These are phyloP conservation scores for Ictidomys tridecemlineatus DNA, from an alignment of 2,113 vertebrate genomes.

Conservation along the genomic window DNA sequence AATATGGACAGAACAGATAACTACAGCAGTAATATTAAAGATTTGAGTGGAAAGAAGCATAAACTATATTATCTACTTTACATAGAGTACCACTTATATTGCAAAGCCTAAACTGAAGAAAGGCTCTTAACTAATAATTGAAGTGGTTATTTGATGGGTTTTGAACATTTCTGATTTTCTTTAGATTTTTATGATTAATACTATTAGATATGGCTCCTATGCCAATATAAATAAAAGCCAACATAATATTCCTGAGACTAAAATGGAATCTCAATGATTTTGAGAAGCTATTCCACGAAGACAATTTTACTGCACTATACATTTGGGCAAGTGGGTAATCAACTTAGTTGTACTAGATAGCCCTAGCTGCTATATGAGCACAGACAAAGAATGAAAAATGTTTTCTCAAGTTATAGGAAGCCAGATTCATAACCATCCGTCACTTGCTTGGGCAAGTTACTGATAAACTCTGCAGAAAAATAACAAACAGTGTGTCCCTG, in stretches of 20 bases:
- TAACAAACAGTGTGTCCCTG: constrained; percentile 88
- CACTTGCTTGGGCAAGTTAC: constrained; percentile 89
- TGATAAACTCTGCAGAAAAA: constrained; percentile 91
- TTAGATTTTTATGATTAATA: constrained; percentile 67
- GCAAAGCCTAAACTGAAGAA: not conserved
- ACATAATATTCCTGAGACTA: constrained; percentile 69
- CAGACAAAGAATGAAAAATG: constrained; percentile 88
- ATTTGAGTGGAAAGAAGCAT: not conserved
- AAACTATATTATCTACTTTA: not conserved
- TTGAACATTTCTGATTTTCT: constrained; percentile 76
- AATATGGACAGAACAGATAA: not conserved
- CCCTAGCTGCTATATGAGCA: constrained; percentile 78
- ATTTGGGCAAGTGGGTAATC: constrained; percentile 78
- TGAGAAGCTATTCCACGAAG: constrained; percentile 75
- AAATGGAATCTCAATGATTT: constrained; percentile 82
- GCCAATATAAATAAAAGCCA: constrained; percentile 58
- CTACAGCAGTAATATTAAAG: not conserved
- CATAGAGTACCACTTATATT: not conserved
- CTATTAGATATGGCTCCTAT: constrained; percentile 71
- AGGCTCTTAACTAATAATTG: constrained; percentile 39
- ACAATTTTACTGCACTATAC: constrained; percentile 77
- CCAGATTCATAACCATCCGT: constrained; percentile 91
- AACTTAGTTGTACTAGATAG: constrained; percentile 82
- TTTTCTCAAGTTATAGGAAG: constrained; percentile 87
- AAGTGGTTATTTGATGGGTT: constrained; percentile 58